Conservation (phyloP, 2,113 vertebrate species). For the Motacilla alba region DNA sequence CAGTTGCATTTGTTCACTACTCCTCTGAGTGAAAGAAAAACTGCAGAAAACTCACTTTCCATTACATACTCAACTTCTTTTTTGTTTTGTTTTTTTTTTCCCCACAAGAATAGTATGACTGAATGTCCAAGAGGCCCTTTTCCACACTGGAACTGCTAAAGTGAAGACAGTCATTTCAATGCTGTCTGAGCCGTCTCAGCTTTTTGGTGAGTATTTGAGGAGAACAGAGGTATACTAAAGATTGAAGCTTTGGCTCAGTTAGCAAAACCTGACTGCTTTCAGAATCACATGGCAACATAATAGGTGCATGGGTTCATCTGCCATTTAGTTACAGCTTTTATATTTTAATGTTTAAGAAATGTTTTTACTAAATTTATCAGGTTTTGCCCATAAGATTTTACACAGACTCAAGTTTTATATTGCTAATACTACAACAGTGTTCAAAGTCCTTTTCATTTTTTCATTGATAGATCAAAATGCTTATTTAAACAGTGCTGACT, state of each 20-base stretch:
- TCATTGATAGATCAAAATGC: background rate
- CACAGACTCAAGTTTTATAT: background rate
- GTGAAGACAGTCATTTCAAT: rapidly evolving
- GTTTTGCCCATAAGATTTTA: background rate
- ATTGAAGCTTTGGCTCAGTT: background rate
- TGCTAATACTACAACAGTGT: background rate
- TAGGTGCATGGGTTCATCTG: background rate
- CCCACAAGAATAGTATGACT: background rate
- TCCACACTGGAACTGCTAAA: background rate
- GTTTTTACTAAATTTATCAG: background rate
- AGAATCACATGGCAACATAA: background rate
- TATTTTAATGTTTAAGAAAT: background rate
- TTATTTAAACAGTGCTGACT: background rate
- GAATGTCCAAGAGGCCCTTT: background rate
- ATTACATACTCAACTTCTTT: background rate
- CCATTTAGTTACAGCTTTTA: background rate
- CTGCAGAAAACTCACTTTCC: background rate
- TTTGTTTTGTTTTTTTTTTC: background rate
- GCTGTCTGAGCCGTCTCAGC: background rate
- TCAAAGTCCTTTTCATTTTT: background rate
- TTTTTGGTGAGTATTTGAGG: background rate
- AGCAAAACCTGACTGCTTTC: background rate
- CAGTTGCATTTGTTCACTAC: background rate
- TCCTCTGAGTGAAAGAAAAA: background rate
- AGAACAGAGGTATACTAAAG: background rate